Evolutionary conservation across 2,797 vertebrate genomes (phyloP).

Genomic region (Tinamus major): DNA sequence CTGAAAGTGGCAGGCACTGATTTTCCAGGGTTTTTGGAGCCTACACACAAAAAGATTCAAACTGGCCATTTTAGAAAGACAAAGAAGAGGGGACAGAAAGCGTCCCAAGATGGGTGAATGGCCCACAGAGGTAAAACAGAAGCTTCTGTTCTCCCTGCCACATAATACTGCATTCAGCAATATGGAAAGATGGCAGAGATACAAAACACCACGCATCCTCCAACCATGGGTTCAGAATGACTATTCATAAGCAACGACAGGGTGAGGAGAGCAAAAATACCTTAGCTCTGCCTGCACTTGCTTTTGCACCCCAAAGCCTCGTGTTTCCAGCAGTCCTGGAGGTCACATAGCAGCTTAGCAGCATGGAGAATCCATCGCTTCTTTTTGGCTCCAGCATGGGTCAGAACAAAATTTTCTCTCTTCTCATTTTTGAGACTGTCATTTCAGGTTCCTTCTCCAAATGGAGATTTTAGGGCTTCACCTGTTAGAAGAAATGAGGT

Average conservation of each 20-base stretch:
- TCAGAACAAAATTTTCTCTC: not conserved
- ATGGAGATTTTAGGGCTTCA: not conserved
- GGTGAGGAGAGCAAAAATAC: not conserved
- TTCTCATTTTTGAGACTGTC: not conserved
- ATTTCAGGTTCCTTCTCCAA: not conserved
- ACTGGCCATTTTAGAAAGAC: not conserved
- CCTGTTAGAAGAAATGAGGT: not conserved
- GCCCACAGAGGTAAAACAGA: not conserved
- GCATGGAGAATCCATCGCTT: not conserved
- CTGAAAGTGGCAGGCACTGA: not conserved
- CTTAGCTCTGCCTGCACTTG: not conserved
- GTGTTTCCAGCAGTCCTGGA: not conserved
- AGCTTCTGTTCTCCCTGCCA: not conserved
- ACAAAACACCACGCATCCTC: not conserved
- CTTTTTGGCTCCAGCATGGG: not conserved
- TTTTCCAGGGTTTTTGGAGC: not conserved
- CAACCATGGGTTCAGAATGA: not conserved
- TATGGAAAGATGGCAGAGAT: not conserved
- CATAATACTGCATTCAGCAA: not conserved
- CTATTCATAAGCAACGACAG: not conserved
- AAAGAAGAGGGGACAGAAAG: not conserved
- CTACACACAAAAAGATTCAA: not conserved
- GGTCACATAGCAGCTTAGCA: not conserved
- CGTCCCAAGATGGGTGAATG: not conserved
- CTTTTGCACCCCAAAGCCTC: not conserved